Base-by-base conservation (phyloP, 2,113 vertebrate genomes). In the Eonycteris spelaea region DNA sequence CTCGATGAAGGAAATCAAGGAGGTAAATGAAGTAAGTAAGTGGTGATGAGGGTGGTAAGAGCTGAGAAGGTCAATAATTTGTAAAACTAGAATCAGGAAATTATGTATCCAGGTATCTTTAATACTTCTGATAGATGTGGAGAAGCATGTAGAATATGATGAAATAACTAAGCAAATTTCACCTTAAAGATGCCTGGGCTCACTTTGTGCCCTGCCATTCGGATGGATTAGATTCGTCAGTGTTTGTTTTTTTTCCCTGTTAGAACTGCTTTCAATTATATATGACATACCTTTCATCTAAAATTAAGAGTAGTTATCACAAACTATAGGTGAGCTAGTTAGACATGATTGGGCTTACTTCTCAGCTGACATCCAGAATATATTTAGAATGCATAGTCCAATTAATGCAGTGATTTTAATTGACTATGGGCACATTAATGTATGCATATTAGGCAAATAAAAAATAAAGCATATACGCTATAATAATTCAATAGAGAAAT, bases 221-320 rank as follows among this genome's bases (percentile, higher is more conserved):
- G 74, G 33, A 33, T 88, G 48, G 71, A 67, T 77, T 59, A 11
- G 63, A 74, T 71, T 74, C n/a, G 38, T 4, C 12, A 18, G 70
- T 22, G 85, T 94, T 88, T 70, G 43, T 70, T 84, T 95, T 35
- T 87, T 65, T 91, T 19, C 16, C 30, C 35, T 35, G 3, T 75
- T 74, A 70, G 78, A 88, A 86, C 26, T 78, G n/a, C 61, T 95
- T 95, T 96, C 96, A 73, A 91, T 93, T 87, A 86, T 33, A 73
- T 35, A 14, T 74, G 84, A 82, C n/a, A 78, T 16, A 65, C 16
- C 33, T 97, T 91, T 93, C 73, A 79, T 67, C 16, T 48, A 24
- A 67, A 86, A 82, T 67, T 21, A 22, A 82, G 40, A 80, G 51
- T 12, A 33, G 33, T 86, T 89, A 82, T 93, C 85, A 74, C 6